Evolutionary conservation across 2,888 invertebrate genomes (phyloP), one percentile per base, ranked within the genome.

Genomic region (Acleris emargana): DNA sequence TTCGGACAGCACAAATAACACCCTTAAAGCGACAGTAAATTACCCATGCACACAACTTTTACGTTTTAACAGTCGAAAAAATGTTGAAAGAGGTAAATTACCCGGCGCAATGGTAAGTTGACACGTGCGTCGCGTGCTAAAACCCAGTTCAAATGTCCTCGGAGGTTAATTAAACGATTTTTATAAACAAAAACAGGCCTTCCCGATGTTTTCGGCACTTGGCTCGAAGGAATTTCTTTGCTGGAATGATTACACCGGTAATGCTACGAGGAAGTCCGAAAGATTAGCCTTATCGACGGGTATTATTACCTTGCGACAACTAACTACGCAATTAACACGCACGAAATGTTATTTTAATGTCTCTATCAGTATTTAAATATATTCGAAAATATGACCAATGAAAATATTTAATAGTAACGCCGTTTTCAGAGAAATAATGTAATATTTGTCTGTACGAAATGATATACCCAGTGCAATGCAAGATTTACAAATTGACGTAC

Each of bases 161-260:
- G 67, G 57, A 68, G 70, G 72, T 74, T 77, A 82, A 79, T 80
- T 79, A 78, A 80, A 76, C 74, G 73, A 78, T 80, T 80, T 76
- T 74, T 73, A 79, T 79, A 79, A 73, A 79, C 74, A 77, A 73
- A 78, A 78, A 72, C 71, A 71, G 72, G 68, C 72, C 70, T 69
- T 64, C 62, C 62, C 52, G 66, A 68, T 60, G 74, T 76, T 73
- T 72, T 64, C 69, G 72, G 76, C 71, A 74, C 64, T 54, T 55
- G 59, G n/a, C 20, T 50, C 69, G 70, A 70, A 74, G 71, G 66
- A 57, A 66, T 52, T 68, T 67, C 61, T 67, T 20, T 25, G 47
- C 38, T 61, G 32, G 42, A 63, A 67, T 58, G 18, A 54, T 66
- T 57, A 54, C 32, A 51, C 62, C 62, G n/a, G 53, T 55, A 58